Base-by-base conservation (phyloP, 30 jellyfish, hydroid and myxozoan species). In the Catostylus mosaicus region DNA sequence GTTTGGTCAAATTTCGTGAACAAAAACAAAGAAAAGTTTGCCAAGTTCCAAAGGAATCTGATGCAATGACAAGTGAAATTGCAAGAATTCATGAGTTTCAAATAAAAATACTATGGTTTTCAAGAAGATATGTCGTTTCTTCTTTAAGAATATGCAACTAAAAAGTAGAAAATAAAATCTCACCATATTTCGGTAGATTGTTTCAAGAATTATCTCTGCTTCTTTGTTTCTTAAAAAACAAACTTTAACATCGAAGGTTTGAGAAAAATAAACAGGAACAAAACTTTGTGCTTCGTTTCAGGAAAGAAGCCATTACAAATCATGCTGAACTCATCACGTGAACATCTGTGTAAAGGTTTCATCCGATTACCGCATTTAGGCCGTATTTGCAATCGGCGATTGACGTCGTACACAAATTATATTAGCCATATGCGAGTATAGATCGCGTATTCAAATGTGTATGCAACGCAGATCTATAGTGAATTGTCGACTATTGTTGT, bases 401-500 rank as follows among this genome's bases (percentile, higher is more conserved):
- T 48, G 27, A 9, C 23, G 14, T 48, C 63, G 20, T 48, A 16
- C 63, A 48, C 20, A 48, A 48, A 48, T 48, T 48, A 48, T 48
- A 16, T n/a, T n/a, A n/a, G 63, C 14, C 14, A 48, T 27, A 48
- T 48, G 63, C 63, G 24, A 48, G 24, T 9, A n/a, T 9, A 48
- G 14, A 48, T 48, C 63, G 14, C 14, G n/a, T 6, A 23, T 48
- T 16, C 63, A 48, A 3, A 48, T 51, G 32, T 64, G 75, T 46
- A 75, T 75, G 32, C 46, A 75, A 75, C 50, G 37, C 62, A 31
- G 75, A 26, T 75, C 22, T 48, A 48, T 4, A 16, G 63, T 27
- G 1, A 19, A 51, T 38, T 50, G 72, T 38, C 50, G 36, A 10
- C 63, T 75, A 75, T 75, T 75, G 86, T 75, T 32, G 30, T 30